Percentiles rank a stretch among this genome's conserved stretches.
Conservation (phyloP, 2,888 invertebrate genomes). For the Drosophila prolongata region DNA sequence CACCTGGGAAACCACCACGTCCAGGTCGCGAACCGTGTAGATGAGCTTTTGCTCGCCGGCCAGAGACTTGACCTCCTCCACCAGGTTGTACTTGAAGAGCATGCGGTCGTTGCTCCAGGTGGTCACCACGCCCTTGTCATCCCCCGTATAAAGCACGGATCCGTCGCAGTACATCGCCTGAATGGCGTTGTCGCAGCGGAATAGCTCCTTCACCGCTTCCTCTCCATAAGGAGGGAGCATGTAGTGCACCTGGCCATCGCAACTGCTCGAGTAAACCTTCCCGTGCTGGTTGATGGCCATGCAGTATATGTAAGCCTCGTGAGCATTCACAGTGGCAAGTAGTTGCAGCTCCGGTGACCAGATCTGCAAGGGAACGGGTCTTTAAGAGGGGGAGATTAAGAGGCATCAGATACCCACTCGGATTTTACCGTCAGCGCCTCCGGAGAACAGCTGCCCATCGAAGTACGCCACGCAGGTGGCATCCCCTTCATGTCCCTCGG, state of each 20-base stretch:
- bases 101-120: slow-evolving; percentile 84
- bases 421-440: slow-evolving; percentile 84
- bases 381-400: background rate
- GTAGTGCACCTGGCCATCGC: slow-evolving; percentile 83
- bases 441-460: slow-evolving; percentile 80
- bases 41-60: slow-evolving; percentile 80
- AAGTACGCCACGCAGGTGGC: slow-evolving; percentile 79
- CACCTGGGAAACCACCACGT: slow-evolving; percentile 82
- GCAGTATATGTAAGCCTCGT: slow-evolving; percentile 83
- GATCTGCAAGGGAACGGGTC: slow-evolving; percentile 64
- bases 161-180: slow-evolving; percentile 82
- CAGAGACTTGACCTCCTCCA: slow-evolving; percentile 83
- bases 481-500: slow-evolving; percentile 83
- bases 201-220: slow-evolving; percentile 72
- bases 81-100: slow-evolving; percentile 83
- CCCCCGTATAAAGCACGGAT: slow-evolving; percentile 82
- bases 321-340: slow-evolving; percentile 76
- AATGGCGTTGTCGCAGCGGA: slow-evolving; percentile 81
- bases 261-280: slow-evolving; percentile 83
- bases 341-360: slow-evolving; percentile 82
- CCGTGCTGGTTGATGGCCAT: slow-evolving; percentile 81
- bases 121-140: slow-evolving; percentile 84
- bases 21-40: slow-evolving; percentile 83
- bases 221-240: slow-evolving; percentile 79
- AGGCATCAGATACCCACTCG: slow-evolving; percentile 73